Base-by-base conservation (phyloP, 2,113 vertebrate genomes). In the Panthera uncia region DNA sequence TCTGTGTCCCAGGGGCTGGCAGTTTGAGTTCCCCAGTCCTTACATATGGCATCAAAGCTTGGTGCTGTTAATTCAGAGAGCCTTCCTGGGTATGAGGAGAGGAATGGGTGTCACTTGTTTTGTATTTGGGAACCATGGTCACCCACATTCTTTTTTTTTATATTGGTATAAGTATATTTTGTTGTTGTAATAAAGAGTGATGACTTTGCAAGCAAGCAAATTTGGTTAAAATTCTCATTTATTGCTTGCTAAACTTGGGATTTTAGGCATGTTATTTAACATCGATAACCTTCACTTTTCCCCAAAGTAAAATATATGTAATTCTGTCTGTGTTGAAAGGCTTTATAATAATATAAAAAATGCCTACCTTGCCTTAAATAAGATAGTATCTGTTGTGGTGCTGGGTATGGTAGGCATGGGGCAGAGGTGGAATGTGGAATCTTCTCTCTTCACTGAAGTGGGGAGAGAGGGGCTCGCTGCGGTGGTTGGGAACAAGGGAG, bases 261-360 rank as follows among this genome's bases (percentile, higher is more conserved):
- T 95, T 80, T 78, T 2, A 83, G 25, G 23, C 80, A 76, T 81
- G 63, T 33, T 96, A 95, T 89, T 94, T 91, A 96, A 82, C 66
- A 96, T 93, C 25, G 5, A 38, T 84, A 94, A 69, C 19, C 82
- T 97, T 97, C 45, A 52, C n/a, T 96, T 71, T 95, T 79, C 48
- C 45, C 65, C 92, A 76, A 86, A 55, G 48, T 84, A 92, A 92
- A 96, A 87, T 91, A 50, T 69, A 25, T 89, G 25, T 93, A 94
- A 89, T 86, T 95, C 93, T 11, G 3, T 8, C 63, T 68, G 10
- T 90, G 63, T 94, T 65, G 79, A 79, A 93, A 91, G 52, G 78
- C 55, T 93, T 95, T 95, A 50, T 89, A 84, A 89, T 76, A 76
- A 57, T 48, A 86, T 68, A 52, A 93, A 55, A 95, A 85, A 45